Percentiles rank a stretch among this genome's conserved stretches.
phyloP scores from a whole-genome alignment of 1,140 invertebrate species.

The Ooceraea biroi region DNA sequence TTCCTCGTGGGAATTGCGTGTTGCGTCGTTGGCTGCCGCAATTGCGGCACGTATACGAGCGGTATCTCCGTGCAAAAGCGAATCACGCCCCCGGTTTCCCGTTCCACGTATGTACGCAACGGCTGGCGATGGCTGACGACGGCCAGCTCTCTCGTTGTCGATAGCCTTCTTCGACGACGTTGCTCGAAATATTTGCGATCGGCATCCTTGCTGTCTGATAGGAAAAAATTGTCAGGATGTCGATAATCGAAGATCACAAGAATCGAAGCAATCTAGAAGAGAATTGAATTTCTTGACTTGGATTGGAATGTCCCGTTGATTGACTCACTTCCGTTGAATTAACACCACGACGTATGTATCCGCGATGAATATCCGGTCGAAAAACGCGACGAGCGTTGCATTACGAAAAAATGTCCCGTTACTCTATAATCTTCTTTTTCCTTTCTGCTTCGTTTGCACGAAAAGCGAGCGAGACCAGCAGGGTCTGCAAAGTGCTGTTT shows the following conservation, averaged over 20 bases:
- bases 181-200: slow-evolving; percentile 8
- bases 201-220: not conserved
- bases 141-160: not conserved
- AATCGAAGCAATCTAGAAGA: not conserved
- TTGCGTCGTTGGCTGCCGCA: slow-evolving; percentile 56
- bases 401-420: too few relatives aligned
- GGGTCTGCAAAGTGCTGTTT: slow-evolving; percentile 5
- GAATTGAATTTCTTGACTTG: not conserved
- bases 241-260: not conserved
- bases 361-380: too few relatives aligned
- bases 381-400: too few relatives aligned
- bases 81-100: slow-evolving; percentile 64
- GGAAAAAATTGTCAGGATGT: not conserved
- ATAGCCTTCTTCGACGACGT: not conserved
- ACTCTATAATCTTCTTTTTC: too few relatives aligned
- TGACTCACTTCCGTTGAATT: too few relatives aligned
- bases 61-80: slow-evolving; percentile 55
- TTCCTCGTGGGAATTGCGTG: slow-evolving; percentile 65
- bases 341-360: too few relatives aligned
- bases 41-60: slow-evolving; percentile 69
- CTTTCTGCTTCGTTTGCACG: too few relatives aligned
- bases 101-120: slow-evolving; percentile 55
- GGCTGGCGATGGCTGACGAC: not conserved
- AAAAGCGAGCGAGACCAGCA: not conserved
- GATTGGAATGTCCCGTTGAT: too few relatives aligned